Percentiles rank a stretch among this genome's conserved stretches.
phyloP scores from a whole-genome alignment of 2,113 vertebrate genomes.

The Sturnus vulgaris region DNA sequence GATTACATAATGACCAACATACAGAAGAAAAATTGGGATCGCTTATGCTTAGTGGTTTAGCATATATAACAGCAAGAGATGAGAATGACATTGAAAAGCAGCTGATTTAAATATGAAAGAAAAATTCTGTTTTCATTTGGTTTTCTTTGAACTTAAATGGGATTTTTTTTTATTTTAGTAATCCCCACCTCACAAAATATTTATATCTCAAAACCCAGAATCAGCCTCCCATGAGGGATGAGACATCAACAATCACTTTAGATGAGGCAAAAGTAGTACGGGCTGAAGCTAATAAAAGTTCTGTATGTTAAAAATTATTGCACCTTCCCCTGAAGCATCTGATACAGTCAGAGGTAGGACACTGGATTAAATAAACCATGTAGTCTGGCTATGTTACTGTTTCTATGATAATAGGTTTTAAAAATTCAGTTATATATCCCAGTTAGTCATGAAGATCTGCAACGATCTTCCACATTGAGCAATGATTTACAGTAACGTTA shows the following conservation, averaged over 20 bases:
- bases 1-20: not conserved
- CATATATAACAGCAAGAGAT: not conserved
- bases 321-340: constrained; percentile 40
- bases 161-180: not conserved
- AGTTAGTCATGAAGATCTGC: not conserved
- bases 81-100: not conserved
- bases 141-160: not conserved
- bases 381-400: not conserved
- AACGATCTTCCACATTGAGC: not conserved
- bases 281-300: not conserved
- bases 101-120: not conserved
- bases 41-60: not conserved
- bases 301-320: not conserved
- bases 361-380: not conserved
- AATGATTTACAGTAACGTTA: not conserved
- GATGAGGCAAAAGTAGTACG: not conserved
- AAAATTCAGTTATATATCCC: not conserved
- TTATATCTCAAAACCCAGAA: not conserved
- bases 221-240: not conserved
- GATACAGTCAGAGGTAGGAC: constrained; percentile 36
- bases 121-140: not conserved
- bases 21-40: not conserved
- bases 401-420: not conserved
- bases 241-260: not conserved
- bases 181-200: not conserved